Evolutionary conservation across 2,797 vertebrate genomes (phyloP), one percentile per base, ranked within the genome.

Genomic region (Coregonus sp.): DNA sequence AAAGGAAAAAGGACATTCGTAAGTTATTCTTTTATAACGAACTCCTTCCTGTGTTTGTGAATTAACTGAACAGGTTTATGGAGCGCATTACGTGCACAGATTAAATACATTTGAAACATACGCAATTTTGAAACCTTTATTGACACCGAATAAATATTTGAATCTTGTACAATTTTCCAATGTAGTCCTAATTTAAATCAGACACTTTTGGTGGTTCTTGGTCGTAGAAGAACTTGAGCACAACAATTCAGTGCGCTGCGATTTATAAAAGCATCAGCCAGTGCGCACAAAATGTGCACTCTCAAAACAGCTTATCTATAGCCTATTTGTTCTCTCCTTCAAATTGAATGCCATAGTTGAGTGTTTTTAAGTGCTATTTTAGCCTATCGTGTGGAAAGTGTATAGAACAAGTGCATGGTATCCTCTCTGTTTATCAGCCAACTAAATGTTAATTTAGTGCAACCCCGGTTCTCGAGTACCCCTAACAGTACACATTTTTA

Each of bases 1-100:
- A 12, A 94, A 91, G 80, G 89, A 87, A 29, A 94, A 92, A 72
- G 91, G 93, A 63, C 90, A 92, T 4, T 78, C 79, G 94, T 94
- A 87, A 94, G 94, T 94, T 70, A 5, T 25, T n/a, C 18, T 90
- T 80, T 78, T 31, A 67, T 67, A 33, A 67, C 31, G 29, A 67
- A 33, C 15, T 33, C 31, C 75, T 78, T 33, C 15, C 75, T 78
- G 81, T 12, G 31, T 79, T 81, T 83, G 74, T 72, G 54, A 40
- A 9, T 47, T 2, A 31, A 40, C 2, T 12, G 3, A 47, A 35
- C 7, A 6, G 31, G 33, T 35, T 37, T 68, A 68, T 37, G 65
- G 14, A 35, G 7, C 15, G 33, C 66, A 35, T 68, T 68, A 18
- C 29, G 16, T 68, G 6, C 66, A 1, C 31, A 5, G 2, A 29